phyloP scores from a whole-genome alignment of 2,888 invertebrate genomes.

The Dinocampus coccinellae region DNA sequence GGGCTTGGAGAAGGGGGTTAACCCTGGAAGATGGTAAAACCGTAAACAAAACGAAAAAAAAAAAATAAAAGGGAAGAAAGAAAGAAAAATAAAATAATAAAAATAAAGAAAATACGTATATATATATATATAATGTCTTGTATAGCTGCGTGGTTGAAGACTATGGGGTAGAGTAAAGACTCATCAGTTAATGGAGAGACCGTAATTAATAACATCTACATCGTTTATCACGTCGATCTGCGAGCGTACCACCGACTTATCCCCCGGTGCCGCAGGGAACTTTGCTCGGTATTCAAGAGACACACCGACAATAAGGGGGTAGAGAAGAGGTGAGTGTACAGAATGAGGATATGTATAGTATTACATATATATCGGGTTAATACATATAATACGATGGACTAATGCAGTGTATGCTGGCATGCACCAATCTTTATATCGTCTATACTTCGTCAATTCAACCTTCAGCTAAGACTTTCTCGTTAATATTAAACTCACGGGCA shows the following conservation, averaged over 20 bases:
- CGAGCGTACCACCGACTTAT: slow-evolving; percentile 50
- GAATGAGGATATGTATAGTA: not conserved
- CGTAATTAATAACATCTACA: slow-evolving; percentile 59
- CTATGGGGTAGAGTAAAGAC: slow-evolving; percentile 38
- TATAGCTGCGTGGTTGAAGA: slow-evolving; percentile 15
- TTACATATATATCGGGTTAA: not conserved
- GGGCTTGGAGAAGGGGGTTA: not conserved
- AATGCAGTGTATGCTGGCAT: not conserved
- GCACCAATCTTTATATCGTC: not conserved
- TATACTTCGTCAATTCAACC: not conserved
- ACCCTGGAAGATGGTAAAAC: not conserved
- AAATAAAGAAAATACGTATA: too few relatives aligned
- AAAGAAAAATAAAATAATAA: not conserved
- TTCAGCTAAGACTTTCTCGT: slow-evolving; percentile 9
- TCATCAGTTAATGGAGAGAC: slow-evolving; percentile 60
- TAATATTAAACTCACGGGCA: slow-evolving; percentile 9
- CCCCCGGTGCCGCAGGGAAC: slow-evolving; percentile 34
- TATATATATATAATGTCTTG: not conserved
- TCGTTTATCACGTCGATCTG: slow-evolving; percentile 61
- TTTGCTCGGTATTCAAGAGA: slow-evolving; percentile 14
- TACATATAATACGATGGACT: not conserved
- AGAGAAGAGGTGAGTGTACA: not conserved
- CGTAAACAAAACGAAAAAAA: not conserved
- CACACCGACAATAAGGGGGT: not conserved
- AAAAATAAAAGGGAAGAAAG: not conserved